These are phyloP conservation scores for Rhizomys pruinosus DNA, from an alignment of 2,113 vertebrate species.

Conservation along the genomic window DNA sequence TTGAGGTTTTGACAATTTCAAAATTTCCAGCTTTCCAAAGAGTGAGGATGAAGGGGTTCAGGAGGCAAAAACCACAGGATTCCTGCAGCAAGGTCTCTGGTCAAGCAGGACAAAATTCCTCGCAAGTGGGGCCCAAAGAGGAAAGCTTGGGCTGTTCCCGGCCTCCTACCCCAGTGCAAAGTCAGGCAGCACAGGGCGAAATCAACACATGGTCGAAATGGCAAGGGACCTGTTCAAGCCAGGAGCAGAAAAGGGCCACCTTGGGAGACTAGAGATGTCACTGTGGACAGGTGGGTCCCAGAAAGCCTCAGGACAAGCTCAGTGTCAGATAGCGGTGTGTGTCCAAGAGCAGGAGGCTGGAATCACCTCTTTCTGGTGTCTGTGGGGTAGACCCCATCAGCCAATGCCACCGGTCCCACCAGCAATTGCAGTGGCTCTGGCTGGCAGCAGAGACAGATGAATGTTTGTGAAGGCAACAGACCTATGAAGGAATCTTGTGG, in stretches of 20 bases:
- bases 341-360: fast-evolving
- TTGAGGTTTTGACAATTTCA: not conserved
- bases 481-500: not conserved
- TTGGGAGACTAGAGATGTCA: not conserved
- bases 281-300: not conserved
- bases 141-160: not conserved
- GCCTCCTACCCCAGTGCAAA: not conserved
- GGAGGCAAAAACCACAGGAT: not conserved
- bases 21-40: not conserved
- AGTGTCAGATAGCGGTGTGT: not conserved
- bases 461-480: not conserved
- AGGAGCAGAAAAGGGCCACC: not conserved
- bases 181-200: not conserved
- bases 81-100: not conserved
- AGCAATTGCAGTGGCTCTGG: not conserved
- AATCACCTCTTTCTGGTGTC: not conserved
- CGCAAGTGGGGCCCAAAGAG: fast-evolving
- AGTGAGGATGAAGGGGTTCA: fast-evolving
- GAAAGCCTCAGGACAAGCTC: not conserved
- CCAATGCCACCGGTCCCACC: fast-evolving
- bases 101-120: not conserved
- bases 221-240: not conserved
- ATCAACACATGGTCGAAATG: not conserved
- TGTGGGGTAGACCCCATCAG: too few species aligned
- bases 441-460: not conserved